Percentiles rank a stretch among this genome's conserved stretches.
Conservation (phyloP, 2,113 vertebrate species). For the Ranitomeya variabilis region DNA sequence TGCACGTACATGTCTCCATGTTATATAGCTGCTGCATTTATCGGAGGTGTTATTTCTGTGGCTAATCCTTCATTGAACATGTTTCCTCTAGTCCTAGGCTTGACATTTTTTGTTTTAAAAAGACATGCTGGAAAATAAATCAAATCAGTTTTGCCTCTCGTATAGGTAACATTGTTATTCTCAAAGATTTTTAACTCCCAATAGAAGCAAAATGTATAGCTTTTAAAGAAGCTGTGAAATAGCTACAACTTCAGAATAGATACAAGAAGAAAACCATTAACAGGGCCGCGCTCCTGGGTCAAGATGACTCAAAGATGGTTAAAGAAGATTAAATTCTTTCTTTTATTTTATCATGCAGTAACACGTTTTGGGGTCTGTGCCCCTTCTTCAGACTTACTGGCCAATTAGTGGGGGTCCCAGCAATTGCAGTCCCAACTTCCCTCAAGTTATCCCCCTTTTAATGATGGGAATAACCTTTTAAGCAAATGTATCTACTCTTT, state of each 20-base stretch:
- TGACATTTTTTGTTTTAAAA: neutral
- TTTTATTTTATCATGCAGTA: no score
- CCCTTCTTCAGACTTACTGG: no score
- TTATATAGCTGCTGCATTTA: neutral
- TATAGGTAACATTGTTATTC: neutral
- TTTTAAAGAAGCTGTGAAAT: neutral
- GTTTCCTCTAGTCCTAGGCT: neutral
- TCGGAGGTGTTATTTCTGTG: constrained; percentile 4
- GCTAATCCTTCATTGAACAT: constrained; percentile 4
- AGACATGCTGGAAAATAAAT: neutral
- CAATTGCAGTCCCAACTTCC: no score
- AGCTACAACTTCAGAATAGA: no score
- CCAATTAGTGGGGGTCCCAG: no score
- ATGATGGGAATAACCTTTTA: neutral
- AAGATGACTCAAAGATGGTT: no score
- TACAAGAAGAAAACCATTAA: no score
- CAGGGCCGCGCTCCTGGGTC: no score
- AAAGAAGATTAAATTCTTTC: no score
- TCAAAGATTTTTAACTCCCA: neutral
- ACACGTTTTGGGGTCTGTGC: no score
- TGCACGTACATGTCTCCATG: neutral
- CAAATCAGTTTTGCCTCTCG: neutral
- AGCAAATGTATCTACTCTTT: neutral
- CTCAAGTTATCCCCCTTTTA: no score
- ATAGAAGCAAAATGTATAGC: neutral